These are phyloP conservation scores for Nebria salina DNA, from an alignment of 2,888 invertebrate genomes.

Conservation along the genomic window DNA sequence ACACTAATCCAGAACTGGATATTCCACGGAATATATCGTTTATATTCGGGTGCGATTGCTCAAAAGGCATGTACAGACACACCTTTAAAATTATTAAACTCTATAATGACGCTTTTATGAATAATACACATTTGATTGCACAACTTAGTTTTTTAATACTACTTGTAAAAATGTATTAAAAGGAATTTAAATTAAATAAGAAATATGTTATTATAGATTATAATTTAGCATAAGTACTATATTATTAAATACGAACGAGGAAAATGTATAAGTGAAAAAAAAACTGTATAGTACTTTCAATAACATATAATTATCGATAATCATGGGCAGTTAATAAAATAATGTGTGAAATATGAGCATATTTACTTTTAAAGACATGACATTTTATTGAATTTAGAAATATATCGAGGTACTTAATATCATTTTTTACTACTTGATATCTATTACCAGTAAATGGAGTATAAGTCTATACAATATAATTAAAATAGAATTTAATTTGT, in stretches of 20 bases:
- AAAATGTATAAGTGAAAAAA: not conserved
- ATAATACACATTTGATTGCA: no score
- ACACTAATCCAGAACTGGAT: not conserved
- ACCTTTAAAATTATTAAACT: not conserved
- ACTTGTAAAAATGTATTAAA: no score
- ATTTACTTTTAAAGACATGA: no score
- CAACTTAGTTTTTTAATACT: no score
- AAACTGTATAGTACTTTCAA: not conserved
- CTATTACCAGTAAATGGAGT: not conserved
- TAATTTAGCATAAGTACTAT: not conserved
- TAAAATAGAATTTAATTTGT: not conserved
- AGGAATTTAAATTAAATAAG: not conserved
- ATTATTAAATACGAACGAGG: not conserved
- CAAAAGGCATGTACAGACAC: not conserved
- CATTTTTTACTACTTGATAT: no score
- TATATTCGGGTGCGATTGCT: slow-evolving; percentile 6
- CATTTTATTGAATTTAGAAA: no score
- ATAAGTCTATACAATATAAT: not conserved
- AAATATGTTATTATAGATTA: not conserved
- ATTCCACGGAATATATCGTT: not conserved
- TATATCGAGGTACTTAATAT: no score
- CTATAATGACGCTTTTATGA: no score
- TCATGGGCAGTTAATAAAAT: no score
- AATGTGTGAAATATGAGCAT: no score
- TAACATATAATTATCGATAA: no score